A percentile compares a stretch with the other conserved stretches of the same genome.
phyloP scores from a whole-genome alignment of 1,140 invertebrate species.

The Pectinophora gossypiella region DNA sequence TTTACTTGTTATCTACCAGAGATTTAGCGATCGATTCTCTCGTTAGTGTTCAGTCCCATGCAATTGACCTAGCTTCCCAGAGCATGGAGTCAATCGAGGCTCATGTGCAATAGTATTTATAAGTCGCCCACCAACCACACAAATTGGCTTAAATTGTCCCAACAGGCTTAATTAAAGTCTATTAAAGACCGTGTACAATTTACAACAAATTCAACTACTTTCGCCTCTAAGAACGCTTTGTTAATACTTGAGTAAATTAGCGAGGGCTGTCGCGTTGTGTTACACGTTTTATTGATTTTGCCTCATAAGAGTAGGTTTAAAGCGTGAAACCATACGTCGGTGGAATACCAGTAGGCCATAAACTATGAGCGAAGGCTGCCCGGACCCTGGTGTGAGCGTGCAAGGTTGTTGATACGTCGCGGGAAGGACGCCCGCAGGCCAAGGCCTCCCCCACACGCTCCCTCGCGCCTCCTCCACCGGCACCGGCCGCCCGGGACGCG shows the following conservation, averaged over 20 bases:
- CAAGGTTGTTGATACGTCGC: slow-evolving; percentile 45
- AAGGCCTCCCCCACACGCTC: slow-evolving; percentile 33
- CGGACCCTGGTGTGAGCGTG: too few species aligned
- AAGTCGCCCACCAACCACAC: slow-evolving; percentile 33
- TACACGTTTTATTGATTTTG: slow-evolving; percentile 1
- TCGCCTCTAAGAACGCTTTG: not conserved
- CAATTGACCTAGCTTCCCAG: slow-evolving; percentile 38
- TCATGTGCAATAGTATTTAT: slow-evolving; percentile 32
- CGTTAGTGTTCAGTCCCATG: slow-evolving; percentile 17
- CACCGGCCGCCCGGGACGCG: not conserved
- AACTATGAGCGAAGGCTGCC: too few species aligned
- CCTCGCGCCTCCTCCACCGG: slow-evolving; percentile 10
- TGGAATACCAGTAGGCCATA: too few species aligned
- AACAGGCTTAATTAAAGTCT: slow-evolving; percentile 50
- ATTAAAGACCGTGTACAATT: slow-evolving; percentile 27
- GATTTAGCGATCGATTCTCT: not conserved
- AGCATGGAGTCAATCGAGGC: slow-evolving; percentile 29
- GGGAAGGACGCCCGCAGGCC: slow-evolving; percentile 48
- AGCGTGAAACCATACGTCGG: too few species aligned
- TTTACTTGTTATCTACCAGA: too few species aligned
- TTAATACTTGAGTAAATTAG: not conserved
- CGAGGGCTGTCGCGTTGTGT: not conserved
- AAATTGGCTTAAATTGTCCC: slow-evolving; percentile 51
- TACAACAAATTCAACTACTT: not conserved
- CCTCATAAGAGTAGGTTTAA: too few species aligned